Conservation (phyloP, 2,888 invertebrate species). For the Imbricaverruca yamaguchii region DNA sequence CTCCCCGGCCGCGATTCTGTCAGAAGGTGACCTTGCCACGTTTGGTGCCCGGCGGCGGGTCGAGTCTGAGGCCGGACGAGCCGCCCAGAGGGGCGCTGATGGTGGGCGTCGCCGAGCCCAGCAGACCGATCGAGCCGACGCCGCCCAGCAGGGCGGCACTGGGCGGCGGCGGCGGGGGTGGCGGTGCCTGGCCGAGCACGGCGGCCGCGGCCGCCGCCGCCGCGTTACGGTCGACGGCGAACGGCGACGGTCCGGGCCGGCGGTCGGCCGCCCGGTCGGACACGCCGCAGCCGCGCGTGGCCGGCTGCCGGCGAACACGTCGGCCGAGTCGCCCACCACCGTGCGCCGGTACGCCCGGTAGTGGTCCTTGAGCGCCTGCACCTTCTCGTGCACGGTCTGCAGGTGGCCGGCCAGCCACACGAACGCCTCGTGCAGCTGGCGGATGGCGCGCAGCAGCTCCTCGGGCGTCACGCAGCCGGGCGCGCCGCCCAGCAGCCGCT, state of each 20-base stretch:
- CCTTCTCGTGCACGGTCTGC: conserved; percentile 64
- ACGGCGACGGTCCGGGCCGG: conserved; percentile 1
- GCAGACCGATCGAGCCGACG: background rate
- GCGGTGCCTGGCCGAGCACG: background rate
- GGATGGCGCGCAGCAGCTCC: conserved; percentile 68
- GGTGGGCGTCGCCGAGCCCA: background rate
- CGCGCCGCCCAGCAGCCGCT: conserved; percentile 2
- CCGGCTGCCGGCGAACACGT: conserved; percentile 55
- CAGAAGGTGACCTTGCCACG: background rate
- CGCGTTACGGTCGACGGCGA: background rate
- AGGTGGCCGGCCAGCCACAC: conserved; percentile 79
- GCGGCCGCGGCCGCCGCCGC: background rate
- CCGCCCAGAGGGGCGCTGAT: background rate
- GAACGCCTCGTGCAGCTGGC: conserved; percentile 74
- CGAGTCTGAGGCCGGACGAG: background rate
- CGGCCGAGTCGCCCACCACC: conserved; percentile 64
- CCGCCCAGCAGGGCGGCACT: background rate
- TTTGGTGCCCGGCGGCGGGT: conserved; percentile 5
- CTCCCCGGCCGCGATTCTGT: too few relatives aligned
- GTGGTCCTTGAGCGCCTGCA: conserved; percentile 74
- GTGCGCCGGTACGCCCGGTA: conserved; percentile 73
- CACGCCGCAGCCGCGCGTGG: background rate
- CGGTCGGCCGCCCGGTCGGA: background rate
- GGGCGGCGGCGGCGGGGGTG: background rate
- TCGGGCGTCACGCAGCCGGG: background rate